Conservation (phyloP, 1,140 invertebrate genomes). For the Chrysopa pallens region DNA sequence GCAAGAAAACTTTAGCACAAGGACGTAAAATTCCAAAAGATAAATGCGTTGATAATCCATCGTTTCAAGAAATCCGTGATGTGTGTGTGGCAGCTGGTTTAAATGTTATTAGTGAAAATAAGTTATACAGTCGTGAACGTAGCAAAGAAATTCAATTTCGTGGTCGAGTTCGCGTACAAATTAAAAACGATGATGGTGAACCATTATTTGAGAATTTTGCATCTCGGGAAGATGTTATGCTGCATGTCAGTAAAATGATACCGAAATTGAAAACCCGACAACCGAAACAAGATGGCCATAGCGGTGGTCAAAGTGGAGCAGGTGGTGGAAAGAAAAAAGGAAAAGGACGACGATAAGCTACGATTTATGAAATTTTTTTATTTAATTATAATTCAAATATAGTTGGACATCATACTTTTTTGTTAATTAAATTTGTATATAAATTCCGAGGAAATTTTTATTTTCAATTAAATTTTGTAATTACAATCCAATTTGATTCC, state of each 20-base stretch:
- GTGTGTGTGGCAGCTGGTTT: slow-evolving; percentile 67
- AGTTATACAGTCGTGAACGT: slow-evolving; percentile 77
- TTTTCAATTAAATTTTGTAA: too few relatives aligned
- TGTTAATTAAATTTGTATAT: too few relatives aligned
- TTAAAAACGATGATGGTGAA: slow-evolving; percentile 82
- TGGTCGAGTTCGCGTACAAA: slow-evolving; percentile 78
- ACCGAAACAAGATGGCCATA: slow-evolving; percentile 10
- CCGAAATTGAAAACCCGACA: slow-evolving; percentile 78
- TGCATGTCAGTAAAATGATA: slow-evolving; percentile 67
- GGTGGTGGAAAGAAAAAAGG: slow-evolving; percentile 16
- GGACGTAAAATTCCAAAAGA: slow-evolving; percentile 71
- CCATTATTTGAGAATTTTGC: slow-evolving; percentile 54
- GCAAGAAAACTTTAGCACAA: slow-evolving; percentile 73
- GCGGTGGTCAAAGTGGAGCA: slow-evolving; percentile 9
- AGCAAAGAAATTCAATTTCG: slow-evolving; percentile 71
- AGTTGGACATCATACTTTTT: too few relatives aligned
- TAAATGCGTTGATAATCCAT: slow-evolving; percentile 86
- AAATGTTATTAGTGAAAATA: slow-evolving; percentile 82
- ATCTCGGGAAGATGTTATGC: slow-evolving; percentile 57
- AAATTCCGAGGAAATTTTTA: too few relatives aligned
- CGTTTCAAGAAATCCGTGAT: slow-evolving; percentile 82
- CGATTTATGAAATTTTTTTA: too few relatives aligned
- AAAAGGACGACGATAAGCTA: slow-evolving; percentile 9
- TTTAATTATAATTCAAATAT: too few relatives aligned
- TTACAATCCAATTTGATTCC: too few relatives aligned